These are phyloP conservation scores for Heliconius aoede DNA, from an alignment of 2,888 invertebrate species.

Conservation along the genomic window DNA sequence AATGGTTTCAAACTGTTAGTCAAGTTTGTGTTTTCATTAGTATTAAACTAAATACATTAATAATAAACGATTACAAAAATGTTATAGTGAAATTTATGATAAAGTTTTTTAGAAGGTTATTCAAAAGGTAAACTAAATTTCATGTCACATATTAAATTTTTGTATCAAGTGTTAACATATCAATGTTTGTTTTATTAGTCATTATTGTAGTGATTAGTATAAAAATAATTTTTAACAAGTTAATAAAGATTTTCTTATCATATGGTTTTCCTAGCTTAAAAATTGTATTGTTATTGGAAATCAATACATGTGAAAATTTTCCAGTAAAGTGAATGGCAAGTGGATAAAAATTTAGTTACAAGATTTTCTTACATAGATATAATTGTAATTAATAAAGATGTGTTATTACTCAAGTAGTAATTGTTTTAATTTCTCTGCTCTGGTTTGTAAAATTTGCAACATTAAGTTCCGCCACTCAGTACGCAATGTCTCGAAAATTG, in stretches of 20 bases:
- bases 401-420: neutral
- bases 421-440: neutral
- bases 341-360: neutral
- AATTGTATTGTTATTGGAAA: neutral
- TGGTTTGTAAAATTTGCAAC: neutral
- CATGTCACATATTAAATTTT: neutral
- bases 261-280: neutral
- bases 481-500: neutral
- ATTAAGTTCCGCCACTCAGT: neutral
- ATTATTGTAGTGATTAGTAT: no score
- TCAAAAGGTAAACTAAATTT: neutral
- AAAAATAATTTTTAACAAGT: neutral
- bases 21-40: slow-evolving; percentile 58
- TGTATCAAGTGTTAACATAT: neutral
- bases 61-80: neutral
- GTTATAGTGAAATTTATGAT: slow-evolving; percentile 3
- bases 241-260: neutral
- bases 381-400: neutral
- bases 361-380: neutral
- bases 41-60: neutral
- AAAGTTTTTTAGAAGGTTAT: neutral
- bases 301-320: neutral
- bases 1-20: slow-evolving; percentile 61
- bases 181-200: neutral
- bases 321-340: neutral